phyloP scores from a whole-genome alignment of 2,797 vertebrate species.

The Etheostoma perlongum region DNA sequence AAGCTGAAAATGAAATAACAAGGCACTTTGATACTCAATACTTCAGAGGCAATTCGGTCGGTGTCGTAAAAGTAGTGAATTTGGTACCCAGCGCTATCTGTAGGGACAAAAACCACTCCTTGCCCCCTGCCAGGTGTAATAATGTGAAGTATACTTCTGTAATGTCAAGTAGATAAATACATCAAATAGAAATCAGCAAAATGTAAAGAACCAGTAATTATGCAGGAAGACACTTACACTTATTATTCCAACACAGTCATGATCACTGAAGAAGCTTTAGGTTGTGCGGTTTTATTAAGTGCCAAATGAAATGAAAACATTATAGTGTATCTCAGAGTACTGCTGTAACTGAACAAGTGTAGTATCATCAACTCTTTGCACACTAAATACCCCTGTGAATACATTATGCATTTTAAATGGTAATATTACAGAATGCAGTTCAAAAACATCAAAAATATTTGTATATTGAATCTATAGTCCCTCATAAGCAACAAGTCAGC shows the following conservation, averaged over 20 bases:
- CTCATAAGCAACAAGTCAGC: constrained; percentile 69
- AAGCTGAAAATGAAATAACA: too few relatives aligned
- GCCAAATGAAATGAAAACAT: constrained; percentile 76
- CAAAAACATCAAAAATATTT: constrained; percentile 76
- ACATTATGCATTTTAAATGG: constrained; percentile 67
- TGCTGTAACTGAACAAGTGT: constrained; percentile 63
- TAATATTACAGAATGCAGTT: constrained; percentile 70
- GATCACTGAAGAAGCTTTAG: constrained; percentile 50
- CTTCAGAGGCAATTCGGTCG: too few relatives aligned
- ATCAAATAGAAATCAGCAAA: neutral
- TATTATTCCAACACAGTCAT: constrained; percentile 37
- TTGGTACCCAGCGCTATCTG: too few relatives aligned
- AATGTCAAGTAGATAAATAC: neutral
- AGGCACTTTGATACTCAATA: too few relatives aligned
- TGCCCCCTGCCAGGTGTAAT: neutral
- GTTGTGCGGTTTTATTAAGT: constrained; percentile 81
- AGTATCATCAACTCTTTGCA: constrained; percentile 62
- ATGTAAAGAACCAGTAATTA: neutral
- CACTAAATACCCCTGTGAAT: constrained; percentile 75
- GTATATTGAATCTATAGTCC: constrained; percentile 74
- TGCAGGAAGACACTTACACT: neutral
- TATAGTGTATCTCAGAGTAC: constrained; percentile 67
- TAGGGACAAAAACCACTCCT: too few relatives aligned
- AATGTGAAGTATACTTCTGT: neutral
- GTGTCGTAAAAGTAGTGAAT: too few relatives aligned